Base-by-base conservation (phyloP, 2,113 vertebrate genomes). In the Dicerorhinus sumatrensis region DNA sequence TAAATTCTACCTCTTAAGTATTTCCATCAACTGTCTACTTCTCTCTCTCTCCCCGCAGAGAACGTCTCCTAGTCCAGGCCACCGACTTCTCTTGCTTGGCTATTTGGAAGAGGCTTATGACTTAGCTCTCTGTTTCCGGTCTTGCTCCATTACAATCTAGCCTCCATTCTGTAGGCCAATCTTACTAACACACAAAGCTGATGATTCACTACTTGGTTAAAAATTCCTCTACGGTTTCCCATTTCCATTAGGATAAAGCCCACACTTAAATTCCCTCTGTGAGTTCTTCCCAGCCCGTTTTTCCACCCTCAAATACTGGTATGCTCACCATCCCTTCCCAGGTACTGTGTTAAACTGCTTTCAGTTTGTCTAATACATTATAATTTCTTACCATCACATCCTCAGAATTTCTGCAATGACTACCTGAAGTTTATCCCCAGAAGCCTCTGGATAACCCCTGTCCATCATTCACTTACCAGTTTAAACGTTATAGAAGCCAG, bases 31-130 rank as follows among this genome's bases (percentile, higher is more conserved):
- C 42, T 67, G 8, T 80, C 67, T 17, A 10, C 13, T 14, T n/a
- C 18, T 42, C 16, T n/a, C 18, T 42, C 16, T 23, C 3, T 23
- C 25, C 1, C 0, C 5, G 10, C 29, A 16, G n/a, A 1, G 36
- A 83, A 58, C 31, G 0, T 1, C 58, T 18, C 21, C 10, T 48
- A 16, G 0, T 25, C n/a, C 3, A 58, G 16, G 4, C 13, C 48
- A 54, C 36, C 62, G 12, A 2, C 1, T 27, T 58, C 36, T 48
- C 31, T 67, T 72, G 13, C 25, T 27, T 39, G 46, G 25, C 13
- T 25, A 58, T 73, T 39, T 58, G 58, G 23, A 86, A 70, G 3
- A 65, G 21, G 9, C 27, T 81, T n/a, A 14, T 11, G 51, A 60
- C 39, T 14, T 33, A 21, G 6, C 14, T 76, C 36, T 72, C 18